Conservation (phyloP, 2,888 invertebrate species). For the Panzeria rudis region DNA sequence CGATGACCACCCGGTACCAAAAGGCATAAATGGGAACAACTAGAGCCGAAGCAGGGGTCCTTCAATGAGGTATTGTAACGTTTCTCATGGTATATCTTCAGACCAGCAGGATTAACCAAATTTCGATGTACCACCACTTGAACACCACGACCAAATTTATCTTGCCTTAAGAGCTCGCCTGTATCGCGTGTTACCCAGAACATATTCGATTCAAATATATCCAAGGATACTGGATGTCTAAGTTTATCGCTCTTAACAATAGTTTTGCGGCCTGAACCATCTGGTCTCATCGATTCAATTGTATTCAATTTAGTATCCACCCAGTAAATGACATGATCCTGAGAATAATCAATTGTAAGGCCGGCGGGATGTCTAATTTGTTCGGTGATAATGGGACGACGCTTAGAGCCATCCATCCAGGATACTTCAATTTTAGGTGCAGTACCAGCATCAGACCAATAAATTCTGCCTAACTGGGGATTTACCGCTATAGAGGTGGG, state of each 20-base stretch:
- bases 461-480: constrained; percentile 93
- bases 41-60: constrained; percentile 88
- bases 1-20: constrained; percentile 93
- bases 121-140: constrained; percentile 92
- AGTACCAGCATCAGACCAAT: constrained; percentile 97
- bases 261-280: constrained; percentile 90
- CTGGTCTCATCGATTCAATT: constrained; percentile 93
- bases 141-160: constrained; percentile 98
- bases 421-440: constrained; percentile 96
- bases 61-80: constrained; percentile 91
- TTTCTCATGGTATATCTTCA: constrained; percentile 93
- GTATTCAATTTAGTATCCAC: constrained; percentile 96
- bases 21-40: constrained; percentile 97
- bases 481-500: constrained; percentile 96
- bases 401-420: constrained; percentile 98
- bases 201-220: constrained; percentile 96
- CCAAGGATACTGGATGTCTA: constrained; percentile 93
- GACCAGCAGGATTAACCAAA: constrained; percentile 92
- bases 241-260: constrained; percentile 90
- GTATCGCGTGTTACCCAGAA: constrained; percentile 97
- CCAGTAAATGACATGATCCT: constrained; percentile 97
- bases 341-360: constrained; percentile 94
- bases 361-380: constrained; percentile 94
- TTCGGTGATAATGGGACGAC: constrained; percentile 91
- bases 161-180: constrained; percentile 94